phyloP scores from a whole-genome alignment of 2,797 vertebrate species.

The Aulostomus chinensis region DNA sequence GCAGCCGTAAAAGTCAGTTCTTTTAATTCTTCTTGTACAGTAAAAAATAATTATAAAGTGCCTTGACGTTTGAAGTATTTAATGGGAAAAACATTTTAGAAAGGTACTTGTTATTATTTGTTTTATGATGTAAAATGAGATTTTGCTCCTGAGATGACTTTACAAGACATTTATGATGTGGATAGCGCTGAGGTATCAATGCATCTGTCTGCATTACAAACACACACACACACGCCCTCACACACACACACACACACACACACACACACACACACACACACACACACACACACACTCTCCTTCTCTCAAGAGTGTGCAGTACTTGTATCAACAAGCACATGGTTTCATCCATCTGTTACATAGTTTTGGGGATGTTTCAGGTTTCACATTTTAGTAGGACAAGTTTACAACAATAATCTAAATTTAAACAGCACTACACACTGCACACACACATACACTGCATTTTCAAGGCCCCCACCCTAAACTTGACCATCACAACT shows the following conservation, averaged over 20 bases:
- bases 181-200: too few relatives aligned
- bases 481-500: too few relatives aligned
- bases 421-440: background rate
- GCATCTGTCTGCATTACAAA: slow-evolving; percentile 21
- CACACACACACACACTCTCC: slow-evolving; percentile 4
- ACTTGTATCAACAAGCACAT: slow-evolving; percentile 17
- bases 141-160: too few relatives aligned
- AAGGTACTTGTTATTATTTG: slow-evolving; percentile 29
- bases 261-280: too few relatives aligned
- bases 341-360: slow-evolving; percentile 2
- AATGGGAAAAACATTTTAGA: slow-evolving; percentile 28
- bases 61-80: slow-evolving; percentile 10
- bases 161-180: too few relatives aligned
- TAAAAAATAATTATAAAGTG: slow-evolving; percentile 58
- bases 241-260: too few relatives aligned
- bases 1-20: slow-evolving; percentile 44
- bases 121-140: slow-evolving; percentile 39
- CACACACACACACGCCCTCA: too few relatives aligned
- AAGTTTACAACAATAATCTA: slow-evolving; percentile 2
- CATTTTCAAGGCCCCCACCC: too few relatives aligned
- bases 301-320: background rate
- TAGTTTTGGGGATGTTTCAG: slow-evolving; percentile 7
- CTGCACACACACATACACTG: background rate
- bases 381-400: slow-evolving; percentile 1
- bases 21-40: slow-evolving; percentile 54